A percentile compares a stretch with the other conserved stretches of the same genome.
Conservation (phyloP, 2,888 invertebrate genomes). For the Diploptera punctata region DNA sequence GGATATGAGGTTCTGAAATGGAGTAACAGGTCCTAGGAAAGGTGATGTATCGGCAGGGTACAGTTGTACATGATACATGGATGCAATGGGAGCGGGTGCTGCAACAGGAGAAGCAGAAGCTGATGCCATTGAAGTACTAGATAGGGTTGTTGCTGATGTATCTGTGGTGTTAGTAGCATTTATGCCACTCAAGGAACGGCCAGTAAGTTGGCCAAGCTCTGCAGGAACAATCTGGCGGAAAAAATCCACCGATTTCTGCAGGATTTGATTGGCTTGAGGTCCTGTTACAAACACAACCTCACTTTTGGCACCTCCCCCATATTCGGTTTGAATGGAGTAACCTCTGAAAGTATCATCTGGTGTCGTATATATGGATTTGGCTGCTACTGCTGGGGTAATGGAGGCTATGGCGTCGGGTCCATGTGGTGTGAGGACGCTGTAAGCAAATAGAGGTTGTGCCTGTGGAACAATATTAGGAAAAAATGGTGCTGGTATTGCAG, state of each 20-base stretch:
- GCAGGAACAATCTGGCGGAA: constrained; percentile 2
- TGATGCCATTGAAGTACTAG: neutral
- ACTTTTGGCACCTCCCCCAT: constrained; percentile 31
- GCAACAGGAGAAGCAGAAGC: too few species aligned
- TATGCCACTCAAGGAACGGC: neutral
- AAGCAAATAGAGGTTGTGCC: constrained; percentile 11
- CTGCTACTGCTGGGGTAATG: neutral
- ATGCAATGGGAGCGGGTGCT: neutral
- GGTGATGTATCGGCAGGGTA: constrained; percentile 1
- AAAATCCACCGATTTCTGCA: constrained; percentile 27
- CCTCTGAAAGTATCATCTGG: constrained; percentile 25
- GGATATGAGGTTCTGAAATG: neutral
- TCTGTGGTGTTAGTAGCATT: constrained; percentile 1
- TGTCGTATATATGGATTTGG: constrained; percentile 4
- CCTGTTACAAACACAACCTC: constrained; percentile 36
- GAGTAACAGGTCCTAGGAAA: neutral
- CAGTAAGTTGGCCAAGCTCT: neutral
- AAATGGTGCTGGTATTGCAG: neutral
- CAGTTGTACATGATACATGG: neutral
- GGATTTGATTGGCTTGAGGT: constrained; percentile 32
- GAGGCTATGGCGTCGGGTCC: neutral
- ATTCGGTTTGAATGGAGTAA: constrained; percentile 31
- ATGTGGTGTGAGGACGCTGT: constrained; percentile 1
- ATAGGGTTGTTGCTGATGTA: neutral
- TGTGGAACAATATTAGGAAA: too few species aligned